Evolutionary conservation across 2,113 vertebrate species (phyloP), one percentile per base, ranked within the genome.

Genomic region (Pandion haliaetus): DNA sequence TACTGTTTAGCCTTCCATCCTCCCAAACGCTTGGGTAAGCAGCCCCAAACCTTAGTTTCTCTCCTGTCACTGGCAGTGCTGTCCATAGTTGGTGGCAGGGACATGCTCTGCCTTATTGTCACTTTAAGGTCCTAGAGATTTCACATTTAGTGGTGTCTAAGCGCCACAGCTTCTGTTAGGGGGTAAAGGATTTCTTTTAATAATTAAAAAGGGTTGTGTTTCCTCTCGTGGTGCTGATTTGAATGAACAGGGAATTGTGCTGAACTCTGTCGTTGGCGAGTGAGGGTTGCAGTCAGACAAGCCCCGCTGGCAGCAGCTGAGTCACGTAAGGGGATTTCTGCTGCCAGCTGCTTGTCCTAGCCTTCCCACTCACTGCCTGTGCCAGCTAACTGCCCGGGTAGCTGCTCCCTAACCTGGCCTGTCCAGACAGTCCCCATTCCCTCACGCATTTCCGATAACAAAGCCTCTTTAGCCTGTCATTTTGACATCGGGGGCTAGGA

Each of bases 141-240:
- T 90, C 7, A 4, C 59, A 24, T 80, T 70, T 86, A 86, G 59
- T 45, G 7, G 61, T 73, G 28, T 59, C 44, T 50, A 44, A 72
- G 44, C 73, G 83, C 67, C 59, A 59, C 63, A 55, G 83, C 83
- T 92, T 76, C 70, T 88, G 42, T 62, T 78, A 52, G 34, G 20
- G 55, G 59, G 50, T 71, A 82, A 82, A 87, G 45, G 73, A 89
- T 95, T 97, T 86, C 63, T 78, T 78, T 93, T 65, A 96, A 93
- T 94, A 90, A 96, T 97, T 97, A 50, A 93, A 82, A 81, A 87
- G 81, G 73, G 71, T 83, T 10, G 0, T 42, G 82, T 88, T 92
- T 92, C 88, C 45, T 93, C 54, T 93, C 36, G 15, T 36, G 62
- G 58, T 73, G 79, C 67, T 72, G 85, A 79, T 50, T 79, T 25